Conservation (phyloP, 1,140 invertebrate species). For the Littorina saxatilis region DNA sequence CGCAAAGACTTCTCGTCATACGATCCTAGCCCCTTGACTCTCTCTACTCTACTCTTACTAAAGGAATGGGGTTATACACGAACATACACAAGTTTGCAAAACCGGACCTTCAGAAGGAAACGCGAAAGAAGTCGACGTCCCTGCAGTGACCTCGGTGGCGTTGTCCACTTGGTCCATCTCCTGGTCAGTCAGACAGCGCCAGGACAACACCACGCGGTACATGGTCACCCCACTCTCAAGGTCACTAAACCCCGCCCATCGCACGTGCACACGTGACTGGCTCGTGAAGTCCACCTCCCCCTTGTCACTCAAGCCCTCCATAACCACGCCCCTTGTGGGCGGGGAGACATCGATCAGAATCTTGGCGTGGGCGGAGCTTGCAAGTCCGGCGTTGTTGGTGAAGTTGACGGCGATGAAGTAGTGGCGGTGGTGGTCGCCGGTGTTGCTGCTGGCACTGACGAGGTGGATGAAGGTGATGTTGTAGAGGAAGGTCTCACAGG, state of each 20-base stretch:
- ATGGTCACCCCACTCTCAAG: constrained; percentile 56
- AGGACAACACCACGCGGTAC: constrained; percentile 45
- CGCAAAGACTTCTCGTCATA: no score
- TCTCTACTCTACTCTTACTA: no score
- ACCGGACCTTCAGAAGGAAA: constrained; percentile 5
- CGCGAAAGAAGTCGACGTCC: constrained; percentile 13
- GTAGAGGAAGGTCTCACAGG: constrained; percentile 42
- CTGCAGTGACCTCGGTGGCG: constrained; percentile 4
- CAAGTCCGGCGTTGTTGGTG: constrained; percentile 46
- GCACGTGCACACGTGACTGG: constrained; percentile 25
- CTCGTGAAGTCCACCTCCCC: constrained; percentile 58
- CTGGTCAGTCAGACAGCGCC: constrained; percentile 35
- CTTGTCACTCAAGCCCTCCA: constrained; percentile 41
- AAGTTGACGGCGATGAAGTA: constrained; percentile 48
- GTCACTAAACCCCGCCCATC: constrained; percentile 58
- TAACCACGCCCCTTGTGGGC: constrained; percentile 45
- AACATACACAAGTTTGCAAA: no score
- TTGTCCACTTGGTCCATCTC: constrained; percentile 28
- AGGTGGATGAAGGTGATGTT: constrained; percentile 47
- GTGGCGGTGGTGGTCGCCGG: constrained; percentile 46
- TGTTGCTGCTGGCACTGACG: constrained; percentile 31
- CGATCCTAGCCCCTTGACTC: no score
- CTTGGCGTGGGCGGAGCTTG: constrained; percentile 1
- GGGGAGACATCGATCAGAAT: constrained; percentile 50
- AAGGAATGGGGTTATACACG: no score